Evolutionary conservation across 2,797 vertebrate species (phyloP), one percentile per base, ranked within the genome.

Genomic region (Sebastes minor): DNA sequence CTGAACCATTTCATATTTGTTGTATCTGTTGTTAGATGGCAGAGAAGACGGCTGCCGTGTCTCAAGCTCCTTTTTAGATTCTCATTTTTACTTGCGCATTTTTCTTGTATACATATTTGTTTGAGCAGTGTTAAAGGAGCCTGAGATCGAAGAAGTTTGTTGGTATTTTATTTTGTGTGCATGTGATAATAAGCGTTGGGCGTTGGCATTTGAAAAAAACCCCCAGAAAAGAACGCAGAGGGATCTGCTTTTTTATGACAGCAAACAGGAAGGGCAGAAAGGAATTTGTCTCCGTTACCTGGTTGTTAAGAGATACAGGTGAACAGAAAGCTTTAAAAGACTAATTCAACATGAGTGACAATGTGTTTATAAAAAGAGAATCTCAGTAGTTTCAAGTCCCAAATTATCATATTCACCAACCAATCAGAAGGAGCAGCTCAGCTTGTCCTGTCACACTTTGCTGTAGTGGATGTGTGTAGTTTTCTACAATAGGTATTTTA

Each of bases 401-500:
- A 32, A 61, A 20, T 67, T 63, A 49, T 72, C 3, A 62, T 18
- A 30, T 23, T 78, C 25, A 74, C 14, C 67, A 59, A 25, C 53
- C 62, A 61, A 62, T 72, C 28, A 63, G 53, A 20, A n/a, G 0
- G 30, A 75, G 70, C 35, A 12, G 70, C 8, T 14, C 23, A 8
- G 4, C 5, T 33, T 6, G 18, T 30, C 33, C 14, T 33, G 46
- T 49, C 69, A 1, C 59, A 53, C 38, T 76, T 53, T 4, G n/a
- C 68, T 42, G 74, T 46, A 28, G 76, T 46, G 73, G 20, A 53
- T 75, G 38, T 72, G 68, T 80, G 57, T 38, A 38, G 60, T 67
- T 83, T 69, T 82, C 61, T 77, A 59, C 84, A 81, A 78, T 80
- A 67, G 76, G 52, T 76, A 76, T 82, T 91, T 91, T 71, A 67